Base-by-base conservation (phyloP, 37 sponge, comb jelly and placozoan species). In the Theonella swinhoei region DNA sequence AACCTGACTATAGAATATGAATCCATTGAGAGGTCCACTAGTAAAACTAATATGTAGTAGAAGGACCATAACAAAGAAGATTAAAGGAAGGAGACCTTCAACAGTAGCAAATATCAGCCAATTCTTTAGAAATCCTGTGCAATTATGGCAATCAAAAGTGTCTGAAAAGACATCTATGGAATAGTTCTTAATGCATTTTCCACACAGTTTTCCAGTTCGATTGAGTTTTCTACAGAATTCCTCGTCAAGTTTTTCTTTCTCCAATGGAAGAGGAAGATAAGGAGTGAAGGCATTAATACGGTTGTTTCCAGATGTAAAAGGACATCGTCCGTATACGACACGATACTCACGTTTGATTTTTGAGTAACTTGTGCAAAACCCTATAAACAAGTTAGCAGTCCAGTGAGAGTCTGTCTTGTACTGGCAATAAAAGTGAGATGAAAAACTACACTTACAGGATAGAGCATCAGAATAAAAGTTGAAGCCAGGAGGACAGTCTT, bases 1-100 rank as follows among this genome's bases (percentile, higher is more conserved):
- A 29, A 74, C 58, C 29, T 74, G 75, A 29, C 47, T 29, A 42
- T 4, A 74, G 75, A 74, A 74, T 4, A 74, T 74, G 47, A 42
- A 74, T 2, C 58, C 58, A 42, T 41, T 40, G 3, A 42, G 2
- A 22, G 75, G 58, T 36, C 58, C 75, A 74, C 47, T 42, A 4
- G 75, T 74, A 3, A 74, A 24, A 42, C 75, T 74, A 17, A 74
- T 5, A 29, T 74, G 41, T 33, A 74, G 36, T 5, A 20, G 5
- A 3, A 74, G 2, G 9, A 74, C 75, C 9, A 42, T 4, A 42
- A 42, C 39, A 74, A 74, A 42, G 11, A 74, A 42, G 22, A 74
- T 4, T 24, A 24, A 36, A 24, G 41, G 54, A 23, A 54, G 75
- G 28, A 74, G 1, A 4, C 31, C 24, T 29, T 74, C 75, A 22